A percentile compares a stretch with the other conserved stretches of the same genome.
These are phyloP conservation scores for Ctenoplectra terminalis DNA, from an alignment of 1,140 invertebrate species.

Conservation along the genomic window DNA sequence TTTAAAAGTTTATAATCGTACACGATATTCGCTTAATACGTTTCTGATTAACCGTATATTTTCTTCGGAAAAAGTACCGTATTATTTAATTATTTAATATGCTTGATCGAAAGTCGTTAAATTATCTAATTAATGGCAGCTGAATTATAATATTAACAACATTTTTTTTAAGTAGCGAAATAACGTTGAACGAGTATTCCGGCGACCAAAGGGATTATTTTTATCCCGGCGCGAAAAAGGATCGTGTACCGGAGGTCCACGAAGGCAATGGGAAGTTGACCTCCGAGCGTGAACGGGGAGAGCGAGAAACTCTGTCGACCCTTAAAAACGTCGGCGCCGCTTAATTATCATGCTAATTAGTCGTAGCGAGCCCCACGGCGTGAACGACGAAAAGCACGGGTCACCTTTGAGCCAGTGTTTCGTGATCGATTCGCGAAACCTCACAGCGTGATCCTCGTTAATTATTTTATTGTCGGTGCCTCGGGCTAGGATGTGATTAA, in stretches of 20 bases:
- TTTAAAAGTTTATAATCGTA: too few relatives aligned
- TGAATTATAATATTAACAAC: too few relatives aligned
- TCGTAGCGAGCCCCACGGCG: conserved; percentile 48
- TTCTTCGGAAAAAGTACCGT: too few relatives aligned
- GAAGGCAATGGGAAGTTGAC: conserved; percentile 41
- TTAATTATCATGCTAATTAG: conserved; percentile 72
- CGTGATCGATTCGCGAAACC: conserved; percentile 62
- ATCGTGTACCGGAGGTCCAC: background rate
- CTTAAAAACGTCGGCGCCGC: conserved; percentile 56
- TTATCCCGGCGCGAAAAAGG: background rate
- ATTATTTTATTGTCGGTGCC: conserved; percentile 62
- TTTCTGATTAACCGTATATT: too few relatives aligned
- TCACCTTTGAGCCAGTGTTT: conserved; percentile 25
- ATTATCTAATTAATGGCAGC: too few relatives aligned
- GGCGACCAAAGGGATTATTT: background rate
- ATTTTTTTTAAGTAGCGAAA: too few relatives aligned
- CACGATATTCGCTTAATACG: too few relatives aligned
- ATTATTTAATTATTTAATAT: too few relatives aligned
- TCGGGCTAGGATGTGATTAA: conserved; percentile 25
- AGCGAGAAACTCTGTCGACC: conserved; percentile 49
- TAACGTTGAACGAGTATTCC: background rate
- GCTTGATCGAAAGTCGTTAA: too few relatives aligned
- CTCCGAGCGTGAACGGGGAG: background rate
- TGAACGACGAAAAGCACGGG: conserved; percentile 44
- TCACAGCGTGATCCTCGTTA: conserved; percentile 56